Evolutionary conservation across 2,113 vertebrate species (phyloP), one percentile per base, ranked within the genome.

Genomic region (Brachyhypopomus occidentalis): DNA sequence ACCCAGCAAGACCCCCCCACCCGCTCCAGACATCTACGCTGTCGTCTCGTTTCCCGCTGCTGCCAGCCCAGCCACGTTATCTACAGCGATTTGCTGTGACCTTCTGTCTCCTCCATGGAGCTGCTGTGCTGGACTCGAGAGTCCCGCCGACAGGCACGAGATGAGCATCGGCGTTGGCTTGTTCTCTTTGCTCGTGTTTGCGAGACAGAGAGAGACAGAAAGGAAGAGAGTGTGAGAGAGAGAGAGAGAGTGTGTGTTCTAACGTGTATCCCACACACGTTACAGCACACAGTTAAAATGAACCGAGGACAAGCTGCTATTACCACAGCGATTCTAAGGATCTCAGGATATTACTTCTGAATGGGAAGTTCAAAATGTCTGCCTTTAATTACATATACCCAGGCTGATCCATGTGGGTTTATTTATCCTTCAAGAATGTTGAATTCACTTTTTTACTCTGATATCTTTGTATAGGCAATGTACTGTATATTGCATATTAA

Each of bases 61-160:
- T 79, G 58, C 45, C 7, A 38, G 48, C 56, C 41, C 23, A 56
- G 23, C 23, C 22, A 77, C 69, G 41, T 75, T 82, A 82, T 84
- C 84, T 79, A 80, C 38, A 78, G 74, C 30, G 38, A 62, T 71
- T 48, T 36, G n/a, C 56, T 77, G 34, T 70, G 81, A 86, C 80
- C 86, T 84, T 84, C 82, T 58, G 75, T 72, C 74, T 83, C 63
- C 71, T 83, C 72, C 22, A 2, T 22, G 17, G 23, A 9, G 60
- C 74, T 27, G 38, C 27, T 59, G 62, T 38, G 67, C 71, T 59
- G 56, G 30, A 59, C 75, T 83, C 83, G 71, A 80, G 66, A 86
- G 70, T 78, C 48, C 75, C 23, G 41, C 72, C 77, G 62, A 82
- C 63, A 77, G 74, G 34, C 38, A 25, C n/a, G 20, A 70, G 69